Percentiles rank a stretch among this genome's conserved stretches.
phyloP scores from a whole-genome alignment of 2,888 invertebrate species.

The Eurytoma californica region DNA sequence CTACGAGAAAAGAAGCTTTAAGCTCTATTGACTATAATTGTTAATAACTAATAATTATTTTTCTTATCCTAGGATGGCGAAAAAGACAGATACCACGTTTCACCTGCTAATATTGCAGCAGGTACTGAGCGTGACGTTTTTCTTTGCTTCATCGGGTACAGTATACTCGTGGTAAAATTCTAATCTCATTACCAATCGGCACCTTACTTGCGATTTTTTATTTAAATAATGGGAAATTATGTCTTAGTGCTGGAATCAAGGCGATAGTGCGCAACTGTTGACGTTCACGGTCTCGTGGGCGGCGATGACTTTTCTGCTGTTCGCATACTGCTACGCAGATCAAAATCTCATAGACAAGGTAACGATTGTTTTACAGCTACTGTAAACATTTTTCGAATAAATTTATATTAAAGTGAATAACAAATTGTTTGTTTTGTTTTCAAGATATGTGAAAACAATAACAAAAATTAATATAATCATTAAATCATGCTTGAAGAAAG shows the following conservation, averaged over 20 bases:
- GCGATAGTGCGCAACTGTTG: background rate
- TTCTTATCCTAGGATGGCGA: background rate
- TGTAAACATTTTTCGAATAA: no score
- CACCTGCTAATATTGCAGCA: background rate
- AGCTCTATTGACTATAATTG: no score
- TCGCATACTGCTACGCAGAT: slow-evolving; percentile 21
- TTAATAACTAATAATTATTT: no score
- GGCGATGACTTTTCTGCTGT: background rate
- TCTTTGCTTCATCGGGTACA: background rate
- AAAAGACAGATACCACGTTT: background rate
- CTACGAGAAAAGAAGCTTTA: no score
- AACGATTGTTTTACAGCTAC: no score
- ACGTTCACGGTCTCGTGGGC: background rate
- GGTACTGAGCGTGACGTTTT: background rate
- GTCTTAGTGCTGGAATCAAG: background rate
- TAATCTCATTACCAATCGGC: no score
- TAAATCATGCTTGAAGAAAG: no score
- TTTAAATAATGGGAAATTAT: background rate
- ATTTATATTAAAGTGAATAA: no score
- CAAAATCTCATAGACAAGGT: slow-evolving; percentile 14
- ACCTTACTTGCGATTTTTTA: background rate
- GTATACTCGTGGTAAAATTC: background rate
- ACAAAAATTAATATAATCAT: no score
- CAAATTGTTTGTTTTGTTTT: no score
- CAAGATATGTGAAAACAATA: no score